Percentiles rank a stretch among this genome's conserved stretches.
Conservation (phyloP, 2,113 vertebrate species). For the Colossoma macropomum region DNA sequence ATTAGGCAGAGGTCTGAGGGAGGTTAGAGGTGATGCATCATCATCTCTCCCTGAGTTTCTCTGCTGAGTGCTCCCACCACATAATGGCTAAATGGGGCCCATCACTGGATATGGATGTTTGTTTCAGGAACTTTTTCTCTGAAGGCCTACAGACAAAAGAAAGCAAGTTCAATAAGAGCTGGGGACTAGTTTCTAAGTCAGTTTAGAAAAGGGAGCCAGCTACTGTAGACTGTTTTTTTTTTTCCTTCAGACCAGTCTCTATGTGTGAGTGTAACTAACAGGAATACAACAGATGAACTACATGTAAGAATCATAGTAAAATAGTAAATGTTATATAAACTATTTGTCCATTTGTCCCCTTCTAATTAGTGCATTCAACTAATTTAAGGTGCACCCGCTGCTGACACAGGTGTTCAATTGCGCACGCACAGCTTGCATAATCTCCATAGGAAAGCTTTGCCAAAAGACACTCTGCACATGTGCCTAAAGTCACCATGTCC, state of each 20-base stretch:
- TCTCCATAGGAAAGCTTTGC: background rate
- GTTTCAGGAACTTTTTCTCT: conserved; percentile 3
- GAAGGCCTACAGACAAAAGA: conserved; percentile 20
- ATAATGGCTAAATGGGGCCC: conserved; percentile 40
- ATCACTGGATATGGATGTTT: conserved; percentile 42
- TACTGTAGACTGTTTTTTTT: background rate
- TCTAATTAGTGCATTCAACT: background rate
- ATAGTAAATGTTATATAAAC: background rate
- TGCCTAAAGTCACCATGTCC: background rate
- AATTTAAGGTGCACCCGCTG: background rate
- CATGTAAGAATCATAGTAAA: background rate
- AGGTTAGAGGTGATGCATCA: conserved; percentile 61
- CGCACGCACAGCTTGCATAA: background rate
- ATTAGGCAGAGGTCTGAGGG: conserved; percentile 70
- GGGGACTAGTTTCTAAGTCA: background rate
- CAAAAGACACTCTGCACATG: background rate
- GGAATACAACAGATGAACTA: background rate
- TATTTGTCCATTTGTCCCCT: background rate
- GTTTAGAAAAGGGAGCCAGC: background rate
- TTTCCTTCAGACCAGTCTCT: background rate
- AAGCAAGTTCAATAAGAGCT: background rate
- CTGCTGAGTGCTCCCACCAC: conserved; percentile 25
- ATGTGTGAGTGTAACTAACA: background rate
- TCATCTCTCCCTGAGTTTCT: conserved; percentile 48
- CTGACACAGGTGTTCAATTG: too few species aligned